Percentiles rank a stretch among this genome's conserved stretches.
Conservation (phyloP, 2,113 vertebrate species). For the Pelmatolapia mariae region DNA sequence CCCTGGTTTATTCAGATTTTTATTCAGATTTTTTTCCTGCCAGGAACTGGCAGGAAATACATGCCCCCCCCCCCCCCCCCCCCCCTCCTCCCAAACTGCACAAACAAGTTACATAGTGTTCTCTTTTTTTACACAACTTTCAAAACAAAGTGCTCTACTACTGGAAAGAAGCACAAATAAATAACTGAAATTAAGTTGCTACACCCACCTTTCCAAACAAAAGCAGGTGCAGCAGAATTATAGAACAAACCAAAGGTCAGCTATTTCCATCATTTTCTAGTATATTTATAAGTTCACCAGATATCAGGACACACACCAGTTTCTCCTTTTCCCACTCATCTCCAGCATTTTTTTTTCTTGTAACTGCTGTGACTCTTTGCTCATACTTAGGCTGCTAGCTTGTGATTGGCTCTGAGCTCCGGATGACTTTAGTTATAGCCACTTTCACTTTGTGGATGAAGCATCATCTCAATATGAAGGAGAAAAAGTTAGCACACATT, state of each 20-base stretch:
- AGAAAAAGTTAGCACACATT: neutral
- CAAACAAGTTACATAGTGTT: neutral
- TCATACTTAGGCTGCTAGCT: neutral
- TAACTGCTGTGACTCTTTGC: neutral
- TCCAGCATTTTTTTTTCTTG: neutral
- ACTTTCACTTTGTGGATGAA: neutral
- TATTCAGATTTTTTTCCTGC: neutral
- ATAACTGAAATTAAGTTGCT: neutral
- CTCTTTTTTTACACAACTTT: neutral
- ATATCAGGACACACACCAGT: neutral
- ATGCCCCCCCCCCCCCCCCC: no score
- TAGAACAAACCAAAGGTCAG: neutral
- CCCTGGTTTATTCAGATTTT: neutral
- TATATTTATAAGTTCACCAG: neutral
- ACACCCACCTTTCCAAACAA: neutral
- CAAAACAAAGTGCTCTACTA: neutral
- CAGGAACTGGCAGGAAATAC: neutral
- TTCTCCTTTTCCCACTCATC: neutral
- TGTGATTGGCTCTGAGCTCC: neutral
- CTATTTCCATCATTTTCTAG: neutral
- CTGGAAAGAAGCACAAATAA: neutral
- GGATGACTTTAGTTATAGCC: neutral
- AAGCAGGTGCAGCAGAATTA: neutral
- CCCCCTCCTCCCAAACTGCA: neutral
- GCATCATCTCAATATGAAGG: neutral